These are phyloP conservation scores for Gopherus flavomarginatus DNA, from an alignment of 2,113 vertebrate genomes.

Conservation along the genomic window DNA sequence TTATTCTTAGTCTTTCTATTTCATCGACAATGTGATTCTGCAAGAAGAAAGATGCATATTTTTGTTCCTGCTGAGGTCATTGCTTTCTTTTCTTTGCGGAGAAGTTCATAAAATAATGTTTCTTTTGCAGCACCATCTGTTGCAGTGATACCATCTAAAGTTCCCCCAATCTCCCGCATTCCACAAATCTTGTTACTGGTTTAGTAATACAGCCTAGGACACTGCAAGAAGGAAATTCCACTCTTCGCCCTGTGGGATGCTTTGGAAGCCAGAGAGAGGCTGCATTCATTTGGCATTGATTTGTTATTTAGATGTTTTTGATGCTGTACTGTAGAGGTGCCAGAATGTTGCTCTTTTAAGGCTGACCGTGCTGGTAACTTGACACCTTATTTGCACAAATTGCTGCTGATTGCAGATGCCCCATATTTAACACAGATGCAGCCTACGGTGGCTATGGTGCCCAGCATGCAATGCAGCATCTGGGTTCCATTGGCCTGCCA, in stretches of 20 bases:
- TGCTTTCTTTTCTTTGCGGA: slow-evolving; percentile 57
- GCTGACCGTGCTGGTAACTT: neutral
- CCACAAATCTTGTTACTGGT: neutral
- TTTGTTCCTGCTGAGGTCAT: slow-evolving; percentile 52
- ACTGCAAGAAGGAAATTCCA: neutral
- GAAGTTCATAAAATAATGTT: neutral
- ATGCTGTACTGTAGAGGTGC: neutral
- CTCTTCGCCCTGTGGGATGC: fast-evolving
- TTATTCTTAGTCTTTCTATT: slow-evolving; percentile 23
- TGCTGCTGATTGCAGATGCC: neutral
- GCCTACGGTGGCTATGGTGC: neutral
- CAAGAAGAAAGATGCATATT: slow-evolving; percentile 53
- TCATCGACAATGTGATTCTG: neutral
- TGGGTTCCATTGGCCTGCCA: neutral
- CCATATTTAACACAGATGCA: neutral
- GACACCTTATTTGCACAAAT: neutral
- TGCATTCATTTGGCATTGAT: neutral
- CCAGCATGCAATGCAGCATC: no score
- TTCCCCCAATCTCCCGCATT: neutral
- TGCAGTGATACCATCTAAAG: slow-evolving; percentile 27
- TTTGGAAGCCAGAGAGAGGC: neutral
- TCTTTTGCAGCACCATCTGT: slow-evolving; percentile 54
- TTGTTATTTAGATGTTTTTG: neutral
- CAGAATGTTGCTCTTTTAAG: fast-evolving
- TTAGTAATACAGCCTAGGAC: neutral